Base-by-base conservation (phyloP, 92 coral and sea anemone genomes). In the Metridium senile region DNA sequence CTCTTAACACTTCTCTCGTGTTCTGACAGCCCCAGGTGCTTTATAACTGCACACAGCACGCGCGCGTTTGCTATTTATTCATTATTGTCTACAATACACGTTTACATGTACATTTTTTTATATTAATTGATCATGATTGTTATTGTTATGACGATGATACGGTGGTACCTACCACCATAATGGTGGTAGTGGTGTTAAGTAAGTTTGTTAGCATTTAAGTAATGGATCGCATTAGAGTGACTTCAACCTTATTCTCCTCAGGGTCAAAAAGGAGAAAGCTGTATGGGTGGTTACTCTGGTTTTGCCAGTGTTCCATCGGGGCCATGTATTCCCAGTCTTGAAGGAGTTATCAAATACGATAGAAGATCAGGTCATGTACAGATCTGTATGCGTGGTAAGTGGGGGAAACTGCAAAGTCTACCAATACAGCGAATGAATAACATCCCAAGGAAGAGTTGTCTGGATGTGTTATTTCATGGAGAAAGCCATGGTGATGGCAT, bases 401-500 rank as follows among this genome's bases (percentile, higher is more conserved):
- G 97, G 97, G 74, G 47, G 56, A 79, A 79, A 33, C 80, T 91
- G 46, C 83, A 78, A 58, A 62, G 79, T 63, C 31, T 80, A 73
- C 86, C 74, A 43, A 52, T 31, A 56, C 82, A 82, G 26, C 82
- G 63, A 73, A 39, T 79, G 34, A 72, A 56, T 77, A 89, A 91
- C 62, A 74, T 65, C 17, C 86, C 88, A 28, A 78, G 97, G 59
- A 88, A 91, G 72, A 86, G 93, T 57, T 91, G 97, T 54, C 87
- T 88, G 25, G 97, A 91, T n/a, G 79, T 88, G 18, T 62, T 91
- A 63, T 85, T 91, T 76, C 87, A 51, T 57, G 97, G 97, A 20
- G 97, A 91, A 68, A 82, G 93, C 62, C 84, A 77, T 20, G 98
- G 99, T 3, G 86, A 95, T 76, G 99, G 99, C 0, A 87, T 89